phyloP scores from a whole-genome alignment of 2,888 invertebrate species.

The Cremastobaeus sp. region DNA sequence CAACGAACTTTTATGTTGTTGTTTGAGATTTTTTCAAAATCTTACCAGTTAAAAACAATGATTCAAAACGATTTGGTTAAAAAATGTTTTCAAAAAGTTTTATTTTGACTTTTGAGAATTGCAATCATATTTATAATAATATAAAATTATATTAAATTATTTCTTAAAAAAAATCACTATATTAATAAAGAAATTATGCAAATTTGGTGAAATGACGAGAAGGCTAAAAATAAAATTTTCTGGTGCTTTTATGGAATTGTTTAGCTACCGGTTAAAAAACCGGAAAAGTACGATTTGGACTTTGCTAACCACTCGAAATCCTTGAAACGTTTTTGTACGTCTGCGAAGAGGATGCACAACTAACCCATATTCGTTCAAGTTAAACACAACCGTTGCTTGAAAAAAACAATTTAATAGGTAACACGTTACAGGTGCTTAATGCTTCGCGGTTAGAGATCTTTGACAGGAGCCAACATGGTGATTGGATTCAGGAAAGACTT shows the following conservation, averaged over 20 bases:
- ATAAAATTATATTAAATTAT: too few relatives aligned
- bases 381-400: neutral
- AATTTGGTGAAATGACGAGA: neutral
- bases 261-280: conserved; percentile 3
- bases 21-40: neutral
- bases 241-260: neutral
- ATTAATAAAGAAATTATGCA: too few relatives aligned
- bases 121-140: too few relatives aligned
- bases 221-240: neutral
- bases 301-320: neutral
- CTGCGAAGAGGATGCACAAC: conserved; percentile 13
- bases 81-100: too few relatives aligned
- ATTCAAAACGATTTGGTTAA: too few relatives aligned
- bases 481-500: conserved; percentile 59
- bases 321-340: conserved; percentile 22
- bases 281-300: conserved; percentile 8
- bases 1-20: neutral
- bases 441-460: conserved; percentile 61
- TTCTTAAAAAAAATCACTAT: too few relatives aligned
- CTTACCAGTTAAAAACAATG: neutral
- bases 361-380: conserved; percentile 38
- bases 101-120: too few relatives aligned
- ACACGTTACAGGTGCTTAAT: conserved; percentile 65
- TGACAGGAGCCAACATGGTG: conserved; percentile 66
- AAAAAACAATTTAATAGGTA: neutral